Evolutionary conservation across 2,888 invertebrate genomes (phyloP).

Genomic region (Autographa pulchrina): DNA sequence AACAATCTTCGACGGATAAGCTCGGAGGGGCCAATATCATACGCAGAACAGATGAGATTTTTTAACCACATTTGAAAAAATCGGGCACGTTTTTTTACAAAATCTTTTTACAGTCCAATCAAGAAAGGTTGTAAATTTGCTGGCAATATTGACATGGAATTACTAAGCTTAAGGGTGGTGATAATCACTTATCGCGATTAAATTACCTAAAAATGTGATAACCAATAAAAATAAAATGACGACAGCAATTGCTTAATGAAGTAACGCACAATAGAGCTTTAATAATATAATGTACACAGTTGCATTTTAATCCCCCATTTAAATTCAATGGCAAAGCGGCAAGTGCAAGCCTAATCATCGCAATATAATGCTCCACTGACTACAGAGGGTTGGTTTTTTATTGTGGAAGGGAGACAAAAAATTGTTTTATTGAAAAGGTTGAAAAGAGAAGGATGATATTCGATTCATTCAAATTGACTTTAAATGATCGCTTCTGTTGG

Average conservation of each 20-base stretch:
- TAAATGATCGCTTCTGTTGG: slow-evolving; percentile 84
- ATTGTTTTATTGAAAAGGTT: slow-evolving; percentile 53
- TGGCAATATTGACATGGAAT: slow-evolving; percentile 9
- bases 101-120: slow-evolving; percentile 52
- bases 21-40: slow-evolving; percentile 71
- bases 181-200: neutral
- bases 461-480: slow-evolving; percentile 87
- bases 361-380: slow-evolving; percentile 87
- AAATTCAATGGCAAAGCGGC: slow-evolving; percentile 87
- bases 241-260: slow-evolving; percentile 85
- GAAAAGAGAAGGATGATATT: slow-evolving; percentile 67
- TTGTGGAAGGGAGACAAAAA: slow-evolving; percentile 67
- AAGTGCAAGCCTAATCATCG: slow-evolving; percentile 89
- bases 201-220: slow-evolving; percentile 53
- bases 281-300: slow-evolving; percentile 85
- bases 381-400: slow-evolving; percentile 81
- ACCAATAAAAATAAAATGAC: slow-evolving; percentile 69
- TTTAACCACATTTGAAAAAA: slow-evolving; percentile 64
- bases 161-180: neutral
- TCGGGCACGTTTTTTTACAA: slow-evolving; percentile 47
- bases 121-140: slow-evolving; percentile 32
- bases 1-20: slow-evolving; percentile 87
- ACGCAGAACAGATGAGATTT: slow-evolving; percentile 71
- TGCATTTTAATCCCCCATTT: slow-evolving; percentile 88
- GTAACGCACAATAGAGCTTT: slow-evolving; percentile 82